phyloP scores from a whole-genome alignment of 92 coral and sea anemone species.

The Blastomussa wellsi region DNA sequence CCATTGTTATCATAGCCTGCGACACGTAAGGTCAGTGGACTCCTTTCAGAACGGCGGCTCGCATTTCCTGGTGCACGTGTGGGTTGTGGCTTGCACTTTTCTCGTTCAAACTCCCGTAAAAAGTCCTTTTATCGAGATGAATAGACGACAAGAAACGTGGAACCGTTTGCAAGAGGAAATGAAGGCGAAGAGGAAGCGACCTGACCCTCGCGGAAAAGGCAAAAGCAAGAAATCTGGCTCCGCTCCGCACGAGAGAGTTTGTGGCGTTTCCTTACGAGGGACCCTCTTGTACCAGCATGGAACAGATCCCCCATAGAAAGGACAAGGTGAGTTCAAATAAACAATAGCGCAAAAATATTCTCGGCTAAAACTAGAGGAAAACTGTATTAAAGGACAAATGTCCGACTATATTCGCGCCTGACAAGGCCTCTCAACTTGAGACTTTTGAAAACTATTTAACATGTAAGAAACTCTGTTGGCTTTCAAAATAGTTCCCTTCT shows the following conservation, averaged over 20 bases:
- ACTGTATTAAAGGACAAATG: too few species aligned
- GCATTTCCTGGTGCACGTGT: neutral
- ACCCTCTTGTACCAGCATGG: conserved; percentile 56
- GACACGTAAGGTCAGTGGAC: conserved; percentile 44
- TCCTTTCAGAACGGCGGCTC: conserved; percentile 23
- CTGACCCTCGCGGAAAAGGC: conserved; percentile 42
- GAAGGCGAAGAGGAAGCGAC: conserved; percentile 44
- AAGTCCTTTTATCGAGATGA: conserved; percentile 25
- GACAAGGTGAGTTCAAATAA: conserved; percentile 64
- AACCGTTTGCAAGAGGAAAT: too few species aligned
- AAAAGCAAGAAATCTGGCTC: conserved; percentile 40
- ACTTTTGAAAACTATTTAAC: too few species aligned
- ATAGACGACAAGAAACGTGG: conserved; percentile 41
- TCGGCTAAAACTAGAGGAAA: too few species aligned
- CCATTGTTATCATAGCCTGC: too few species aligned
- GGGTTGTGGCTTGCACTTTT: neutral
- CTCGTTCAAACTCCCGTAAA: neutral
- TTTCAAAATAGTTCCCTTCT: too few species aligned
- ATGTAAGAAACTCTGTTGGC: too few species aligned
- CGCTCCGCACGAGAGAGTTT: conserved; percentile 75
- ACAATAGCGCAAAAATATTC: too few species aligned
- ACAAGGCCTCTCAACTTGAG: too few species aligned
- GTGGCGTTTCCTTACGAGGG: conserved; percentile 61
- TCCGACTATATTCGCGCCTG: too few species aligned
- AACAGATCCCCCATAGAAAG: conserved; percentile 61